Percentiles rank a stretch among this genome's conserved stretches.
These are phyloP conservation scores for Acheta domesticus DNA, from an alignment of 2,888 invertebrate species.

Conservation along the genomic window DNA sequence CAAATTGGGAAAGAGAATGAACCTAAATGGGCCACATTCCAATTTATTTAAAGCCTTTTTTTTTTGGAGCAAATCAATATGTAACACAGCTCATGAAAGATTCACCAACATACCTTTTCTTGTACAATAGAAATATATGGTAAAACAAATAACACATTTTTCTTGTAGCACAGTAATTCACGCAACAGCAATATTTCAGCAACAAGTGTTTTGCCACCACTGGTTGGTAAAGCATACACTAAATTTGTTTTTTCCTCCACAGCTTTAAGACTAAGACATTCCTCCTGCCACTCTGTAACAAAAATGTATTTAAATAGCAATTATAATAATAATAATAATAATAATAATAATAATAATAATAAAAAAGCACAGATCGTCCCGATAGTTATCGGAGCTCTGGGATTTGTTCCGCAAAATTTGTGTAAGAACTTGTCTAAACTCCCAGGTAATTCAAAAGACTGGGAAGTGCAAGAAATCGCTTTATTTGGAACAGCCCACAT, in stretches of 20 bases:
- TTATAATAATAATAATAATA: background rate
- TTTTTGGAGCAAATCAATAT: background rate
- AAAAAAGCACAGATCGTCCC: too few relatives aligned
- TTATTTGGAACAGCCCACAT: too few relatives aligned
- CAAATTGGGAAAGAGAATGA: slow-evolving; percentile 79
- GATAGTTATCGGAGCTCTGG: too few relatives aligned
- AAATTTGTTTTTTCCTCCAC: slow-evolving; percentile 71
- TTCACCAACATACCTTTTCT: slow-evolving; percentile 75
- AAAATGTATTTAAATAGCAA: slow-evolving; percentile 21
- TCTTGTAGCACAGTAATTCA: slow-evolving; percentile 74
- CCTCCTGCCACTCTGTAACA: slow-evolving; percentile 83
- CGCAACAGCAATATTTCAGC: slow-evolving; percentile 91
- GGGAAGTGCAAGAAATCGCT: too few relatives aligned
- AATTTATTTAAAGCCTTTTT: background rate
- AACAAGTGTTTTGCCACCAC: slow-evolving; percentile 95
- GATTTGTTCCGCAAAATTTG: too few relatives aligned
- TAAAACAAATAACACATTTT: slow-evolving; percentile 82
- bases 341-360: background rate
- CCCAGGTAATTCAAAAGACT: too few relatives aligned
- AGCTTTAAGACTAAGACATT: slow-evolving; percentile 78
- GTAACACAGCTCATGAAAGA: background rate
- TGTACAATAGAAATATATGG: slow-evolving; percentile 97
- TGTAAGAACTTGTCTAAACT: too few relatives aligned
- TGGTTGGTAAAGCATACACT: slow-evolving; percentile 90
- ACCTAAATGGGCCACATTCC: slow-evolving; percentile 55